A percentile compares a stretch with the other conserved stretches of the same genome.
Evolutionary conservation across 2,888 invertebrate genomes (phyloP).

Genomic region (Ceramica pisi): DNA sequence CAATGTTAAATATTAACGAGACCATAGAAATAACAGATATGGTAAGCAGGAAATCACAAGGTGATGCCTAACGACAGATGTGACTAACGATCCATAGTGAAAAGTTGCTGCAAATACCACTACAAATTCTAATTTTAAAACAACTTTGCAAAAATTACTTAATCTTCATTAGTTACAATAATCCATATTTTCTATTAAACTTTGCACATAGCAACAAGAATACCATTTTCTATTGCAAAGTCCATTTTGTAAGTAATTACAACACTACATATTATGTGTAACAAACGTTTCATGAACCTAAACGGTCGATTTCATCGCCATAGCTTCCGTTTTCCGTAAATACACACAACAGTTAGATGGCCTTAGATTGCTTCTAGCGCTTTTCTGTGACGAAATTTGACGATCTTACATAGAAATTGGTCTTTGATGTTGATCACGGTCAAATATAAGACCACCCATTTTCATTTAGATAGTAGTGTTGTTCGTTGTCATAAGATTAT

Average conservation of each 20-base stretch:
- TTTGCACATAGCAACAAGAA: neutral
- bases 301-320: conserved; percentile 48
- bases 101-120: neutral
- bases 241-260: conserved; percentile 44
- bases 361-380: conserved; percentile 22
- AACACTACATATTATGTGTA: conserved; percentile 28
- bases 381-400: conserved; percentile 16
- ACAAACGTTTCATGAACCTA: conserved; percentile 46
- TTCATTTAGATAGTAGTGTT: neutral
- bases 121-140: neutral
- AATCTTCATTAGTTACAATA: neutral
- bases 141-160: neutral
- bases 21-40: neutral
- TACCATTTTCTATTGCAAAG: conserved; percentile 18
- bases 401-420: conserved; percentile 17
- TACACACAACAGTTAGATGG: conserved; percentile 24
- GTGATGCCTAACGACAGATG: neutral
- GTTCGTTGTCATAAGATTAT: neutral
- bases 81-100: neutral
- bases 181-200: neutral
- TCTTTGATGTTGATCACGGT: neutral
- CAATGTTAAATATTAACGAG: neutral
- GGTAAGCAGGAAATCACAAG: neutral
- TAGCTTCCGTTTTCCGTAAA: conserved; percentile 52
- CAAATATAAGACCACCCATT: neutral